These are phyloP conservation scores for Halocynthia roretzi DNA, from an alignment of 23 tunicate genomes.

Conservation along the genomic window DNA sequence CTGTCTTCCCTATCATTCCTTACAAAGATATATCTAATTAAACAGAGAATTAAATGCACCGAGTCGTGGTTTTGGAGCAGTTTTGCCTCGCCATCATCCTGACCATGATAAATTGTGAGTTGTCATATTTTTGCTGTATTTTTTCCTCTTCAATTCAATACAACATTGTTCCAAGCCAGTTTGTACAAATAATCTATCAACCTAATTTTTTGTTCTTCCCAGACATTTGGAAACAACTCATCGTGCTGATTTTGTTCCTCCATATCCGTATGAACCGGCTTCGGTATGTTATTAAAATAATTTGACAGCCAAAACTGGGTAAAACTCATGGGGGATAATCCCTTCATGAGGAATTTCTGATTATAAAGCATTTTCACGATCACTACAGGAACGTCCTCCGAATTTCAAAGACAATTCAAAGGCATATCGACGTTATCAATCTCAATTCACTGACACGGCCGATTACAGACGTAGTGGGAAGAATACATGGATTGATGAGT, in stretches of 20 bases:
- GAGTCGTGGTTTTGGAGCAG: conserved; percentile 54
- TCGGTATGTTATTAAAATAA: conserved; percentile 29
- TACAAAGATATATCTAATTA: not conserved
- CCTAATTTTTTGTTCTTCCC: not conserved
- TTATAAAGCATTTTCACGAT: not conserved
- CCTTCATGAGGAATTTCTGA: conserved; percentile 1
- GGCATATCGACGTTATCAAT: conserved; percentile 54
- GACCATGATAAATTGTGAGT: conserved; percentile 80
- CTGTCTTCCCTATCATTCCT: not conserved
- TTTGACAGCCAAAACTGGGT: not conserved
- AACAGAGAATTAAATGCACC: conserved; percentile 15
- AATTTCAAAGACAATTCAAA: conserved; percentile 48
- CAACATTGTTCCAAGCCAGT: too few species aligned
- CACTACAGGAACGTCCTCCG: conserved; percentile 45
- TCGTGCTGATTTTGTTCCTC: conserved; percentile 69
- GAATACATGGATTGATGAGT: conserved; percentile 74
- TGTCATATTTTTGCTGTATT: not conserved
- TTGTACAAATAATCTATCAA: too few species aligned
- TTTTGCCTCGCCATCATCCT: conserved; percentile 81
- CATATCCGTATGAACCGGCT: conserved; percentile 68
- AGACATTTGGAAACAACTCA: conserved; percentile 86
- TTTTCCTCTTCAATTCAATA: not conserved
- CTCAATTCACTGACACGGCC: conserved; percentile 86
- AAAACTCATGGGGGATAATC: not conserved
- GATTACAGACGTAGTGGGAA: conserved; percentile 60